Base-by-base conservation (phyloP, 2,797 vertebrate species). In the Neopelma chrysocephalum region DNA sequence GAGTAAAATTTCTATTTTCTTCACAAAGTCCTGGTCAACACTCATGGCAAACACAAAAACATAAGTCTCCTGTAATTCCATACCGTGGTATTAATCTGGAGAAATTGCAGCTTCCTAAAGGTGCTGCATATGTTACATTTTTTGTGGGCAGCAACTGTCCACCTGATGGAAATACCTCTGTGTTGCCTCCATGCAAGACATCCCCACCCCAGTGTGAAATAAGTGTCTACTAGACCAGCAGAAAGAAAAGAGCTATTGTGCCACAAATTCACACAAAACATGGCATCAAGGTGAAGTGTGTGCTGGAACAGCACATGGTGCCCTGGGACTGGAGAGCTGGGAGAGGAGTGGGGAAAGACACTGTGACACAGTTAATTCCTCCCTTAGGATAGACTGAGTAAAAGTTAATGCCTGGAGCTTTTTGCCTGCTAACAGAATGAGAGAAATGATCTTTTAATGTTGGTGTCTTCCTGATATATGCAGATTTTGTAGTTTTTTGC, bases 341-440 rank as follows among this genome's bases (percentile, higher is more conserved):
- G 29, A 78, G 14, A 3, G 6, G 13, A 61, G 5, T 3, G 5
- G 10, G 42, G 36, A 84, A 87, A 89, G 18, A 54, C 70, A 72
- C 42, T 0, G 0, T 42, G 58, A 34, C 1, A 0, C 14, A 61
- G 29, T 38, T 54, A 82, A 87, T 61, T 22, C 7, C 9, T 76
- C 79, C 71, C 70, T 87, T 31, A 42, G 34, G 75, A 38, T 0
- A 76, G 20, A 32, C 8, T 64, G 69, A 60, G 50, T 40, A 27
- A 26, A 71, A 3, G 2, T n/a, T 65, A 54, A 25, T 38, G 87
- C 66, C 78, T 91, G 82, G 47, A 72, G 65, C 42, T 60, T 83
- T 78, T 71, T 75, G 77, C 15, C n/a, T 78, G 36, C 11, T 76
- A 50, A 45, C 6, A 92, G 65, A 34, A 72, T 69, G 64, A 72